phyloP scores from a whole-genome alignment of 1,140 invertebrate species.

The Drosophila chauvacae region DNA sequence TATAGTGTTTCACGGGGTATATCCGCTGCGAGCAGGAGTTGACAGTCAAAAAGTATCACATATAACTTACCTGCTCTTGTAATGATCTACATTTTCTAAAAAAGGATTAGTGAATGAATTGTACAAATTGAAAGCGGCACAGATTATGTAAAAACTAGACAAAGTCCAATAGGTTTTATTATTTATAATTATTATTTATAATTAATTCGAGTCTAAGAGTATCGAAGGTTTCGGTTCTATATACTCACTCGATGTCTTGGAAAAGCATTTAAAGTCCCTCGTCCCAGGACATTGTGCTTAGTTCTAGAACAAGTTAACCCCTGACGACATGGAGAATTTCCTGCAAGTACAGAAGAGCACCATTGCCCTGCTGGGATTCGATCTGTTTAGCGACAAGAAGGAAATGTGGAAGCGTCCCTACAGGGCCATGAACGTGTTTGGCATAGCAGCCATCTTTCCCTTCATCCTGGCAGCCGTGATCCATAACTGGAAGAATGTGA shows the following conservation, averaged over 20 bases:
- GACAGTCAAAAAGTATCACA: no score
- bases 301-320: not conserved
- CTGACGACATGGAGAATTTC: constrained; percentile 23
- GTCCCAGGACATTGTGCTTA: not conserved
- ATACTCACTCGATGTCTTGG: not conserved
- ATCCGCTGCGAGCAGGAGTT: not conserved
- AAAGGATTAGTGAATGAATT: not conserved
- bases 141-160: no score
- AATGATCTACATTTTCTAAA: not conserved
- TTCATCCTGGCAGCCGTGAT: constrained; percentile 42
- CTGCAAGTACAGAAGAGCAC: constrained; percentile 35
- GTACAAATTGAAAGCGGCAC: not conserved
- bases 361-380: constrained; percentile 32
- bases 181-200: no score
- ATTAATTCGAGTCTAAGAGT: not conserved
- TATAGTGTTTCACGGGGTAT: not conserved
- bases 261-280: constrained; percentile 18
- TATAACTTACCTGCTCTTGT: not conserved
- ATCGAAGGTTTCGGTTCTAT: not conserved
- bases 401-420: constrained; percentile 51
- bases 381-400: constrained; percentile 20
- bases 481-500: constrained; percentile 33
- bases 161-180: not conserved
- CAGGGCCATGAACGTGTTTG: constrained; percentile 21
- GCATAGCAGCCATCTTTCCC: constrained; percentile 32